Evolutionary conservation across 2,113 vertebrate genomes (phyloP).

Genomic region (Cairina moschata): DNA sequence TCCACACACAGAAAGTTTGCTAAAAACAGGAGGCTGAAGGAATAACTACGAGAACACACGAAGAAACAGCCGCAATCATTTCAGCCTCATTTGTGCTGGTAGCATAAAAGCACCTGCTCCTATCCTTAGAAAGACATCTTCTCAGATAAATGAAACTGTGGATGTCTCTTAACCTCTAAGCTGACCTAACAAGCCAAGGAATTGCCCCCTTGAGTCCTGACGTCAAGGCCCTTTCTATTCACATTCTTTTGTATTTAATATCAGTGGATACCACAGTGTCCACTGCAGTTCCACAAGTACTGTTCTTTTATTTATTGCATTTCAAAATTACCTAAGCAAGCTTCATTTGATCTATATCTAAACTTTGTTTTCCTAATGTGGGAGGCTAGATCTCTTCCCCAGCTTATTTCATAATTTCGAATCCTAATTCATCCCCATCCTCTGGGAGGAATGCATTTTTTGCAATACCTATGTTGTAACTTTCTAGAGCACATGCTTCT

Average conservation of each 20-base stretch:
- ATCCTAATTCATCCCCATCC: background rate
- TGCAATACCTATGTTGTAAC: constrained; percentile 68
- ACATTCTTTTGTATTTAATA: rapidly evolving
- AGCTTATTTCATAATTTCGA: background rate
- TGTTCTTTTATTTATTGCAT: rapidly evolving
- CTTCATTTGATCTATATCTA: background rate
- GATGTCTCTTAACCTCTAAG: background rate
- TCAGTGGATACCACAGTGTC: rapidly evolving
- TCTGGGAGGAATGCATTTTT: constrained; percentile 46
- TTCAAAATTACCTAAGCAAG: background rate
- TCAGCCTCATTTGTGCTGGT: rapidly evolving
- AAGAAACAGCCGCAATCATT: background rate
- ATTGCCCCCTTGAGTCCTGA: background rate
- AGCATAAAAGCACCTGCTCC: background rate
- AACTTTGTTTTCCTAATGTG: background rate
- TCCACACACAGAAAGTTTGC: background rate
- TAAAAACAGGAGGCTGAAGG: background rate
- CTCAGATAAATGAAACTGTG: background rate
- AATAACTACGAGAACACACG: background rate
- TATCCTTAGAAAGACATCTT: background rate
- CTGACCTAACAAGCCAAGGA: background rate
- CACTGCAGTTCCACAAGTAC: background rate
- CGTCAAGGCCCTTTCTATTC: rapidly evolving
- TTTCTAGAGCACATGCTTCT: constrained; percentile 62
- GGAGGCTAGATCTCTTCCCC: background rate